These are phyloP conservation scores for Rallus crepitans DNA, from an alignment of 2,797 vertebrate species.

Conservation along the genomic window DNA sequence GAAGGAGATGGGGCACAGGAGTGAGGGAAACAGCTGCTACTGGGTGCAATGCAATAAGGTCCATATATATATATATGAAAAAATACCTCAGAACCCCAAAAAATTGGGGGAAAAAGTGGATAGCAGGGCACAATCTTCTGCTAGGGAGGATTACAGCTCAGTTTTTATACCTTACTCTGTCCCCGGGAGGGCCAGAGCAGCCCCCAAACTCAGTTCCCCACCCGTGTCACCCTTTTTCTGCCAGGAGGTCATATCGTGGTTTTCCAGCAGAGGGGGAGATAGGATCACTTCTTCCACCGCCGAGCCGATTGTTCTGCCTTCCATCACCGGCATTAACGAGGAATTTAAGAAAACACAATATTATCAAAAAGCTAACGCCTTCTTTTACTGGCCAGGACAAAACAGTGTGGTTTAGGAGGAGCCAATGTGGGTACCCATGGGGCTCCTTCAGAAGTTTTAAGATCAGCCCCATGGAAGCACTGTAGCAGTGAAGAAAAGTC, in stretches of 20 bases:
- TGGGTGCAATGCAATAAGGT: accelerated
- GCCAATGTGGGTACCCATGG: background rate
- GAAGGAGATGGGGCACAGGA: background rate
- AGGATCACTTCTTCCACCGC: conserved; percentile 37
- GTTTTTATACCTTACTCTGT: background rate
- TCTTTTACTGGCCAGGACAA: background rate
- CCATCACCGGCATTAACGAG: background rate
- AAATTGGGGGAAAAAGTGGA: background rate
- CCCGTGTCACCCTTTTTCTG: background rate
- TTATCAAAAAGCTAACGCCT: conserved; percentile 5
- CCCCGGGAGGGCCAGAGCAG: background rate
- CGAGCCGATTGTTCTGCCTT: accelerated
- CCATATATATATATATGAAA: background rate
- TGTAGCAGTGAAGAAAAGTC: background rate
- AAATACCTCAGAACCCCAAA: background rate
- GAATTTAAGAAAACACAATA: background rate
- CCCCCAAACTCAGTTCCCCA: accelerated
- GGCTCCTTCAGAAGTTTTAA: background rate
- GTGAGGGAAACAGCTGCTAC: accelerated
- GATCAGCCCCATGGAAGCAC: background rate
- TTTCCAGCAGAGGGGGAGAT: conserved; percentile 75
- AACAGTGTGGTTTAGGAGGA: conserved; percentile 12
- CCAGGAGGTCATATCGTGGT: background rate
- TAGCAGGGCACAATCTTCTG: background rate
- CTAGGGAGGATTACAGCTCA: accelerated